Base-by-base conservation (phyloP, 35 echinoderm and acorn worm species). In the Acanthaster planci region DNA sequence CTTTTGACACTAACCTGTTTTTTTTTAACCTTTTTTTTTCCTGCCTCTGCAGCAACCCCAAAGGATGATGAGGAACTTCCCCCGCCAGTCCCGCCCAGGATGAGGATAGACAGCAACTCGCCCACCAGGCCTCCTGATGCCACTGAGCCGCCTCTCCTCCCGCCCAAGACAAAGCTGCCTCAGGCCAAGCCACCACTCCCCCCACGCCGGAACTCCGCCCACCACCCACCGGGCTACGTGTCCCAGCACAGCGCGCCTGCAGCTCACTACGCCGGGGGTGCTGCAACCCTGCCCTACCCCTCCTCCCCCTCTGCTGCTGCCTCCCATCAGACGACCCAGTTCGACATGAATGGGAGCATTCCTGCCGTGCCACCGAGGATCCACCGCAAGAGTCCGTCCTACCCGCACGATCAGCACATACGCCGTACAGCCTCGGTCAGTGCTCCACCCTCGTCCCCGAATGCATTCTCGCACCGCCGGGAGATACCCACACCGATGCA, bases 151-250 rank as follows among this genome's bases (percentile, higher is more conserved):
- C 92, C 89, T 60, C 93, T 60, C 23, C 86, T 95, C 23, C 93
- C 93, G 34, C 93, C 93, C 67, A 91, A 91, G 51, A 80, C 90
- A 35, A 84, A 85, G 39, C n/a, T n/a, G n/a, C n/a, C n/a, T n/a
- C n/a, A n/a, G n/a, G n/a, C n/a, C 51, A 76, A 76, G 32, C 93
- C 93, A 18, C 89, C 93, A 7, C 59, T 90, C 27, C 93, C 93
- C n/a, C 93, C 92, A 37, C 60, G 87, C 54, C 78, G 72, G 10
- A 88, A 68, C 58, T 80, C 76, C 76, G 38, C 12, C 52, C 53
- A n/a, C 76, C 52, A 77, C 67, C 81, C 64, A 26, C 64, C 64
- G 2, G 23, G 64, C 10, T 72, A 72, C 64, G 21, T 72, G 57
- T 72, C 64, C 26, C 68, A 78, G 26, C 30, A 42, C 67, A 22